phyloP scores from a whole-genome alignment of 2,888 invertebrate species.

The Ecliptopera silaceata region DNA sequence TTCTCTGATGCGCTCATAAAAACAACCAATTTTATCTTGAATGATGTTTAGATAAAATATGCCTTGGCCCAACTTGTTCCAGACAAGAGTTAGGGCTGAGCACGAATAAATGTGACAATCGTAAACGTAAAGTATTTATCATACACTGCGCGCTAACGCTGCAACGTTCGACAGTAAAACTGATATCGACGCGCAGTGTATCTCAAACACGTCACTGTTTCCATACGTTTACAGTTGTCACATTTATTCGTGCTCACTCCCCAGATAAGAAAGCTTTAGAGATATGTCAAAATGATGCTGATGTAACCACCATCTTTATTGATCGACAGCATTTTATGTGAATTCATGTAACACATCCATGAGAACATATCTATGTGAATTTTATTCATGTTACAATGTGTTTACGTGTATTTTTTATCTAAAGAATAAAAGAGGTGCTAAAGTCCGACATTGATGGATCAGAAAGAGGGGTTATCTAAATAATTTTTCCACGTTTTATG shows the following conservation, averaged over 20 bases:
- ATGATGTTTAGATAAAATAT: conserved; percentile 60
- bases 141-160: too few relatives aligned
- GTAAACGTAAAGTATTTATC: too few relatives aligned
- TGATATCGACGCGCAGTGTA: too few relatives aligned
- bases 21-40: conserved; percentile 63
- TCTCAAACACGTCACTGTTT: too few relatives aligned
- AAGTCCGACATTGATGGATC: conserved; percentile 72
- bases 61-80: conserved; percentile 36
- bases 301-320: conserved; percentile 30
- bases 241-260: too few relatives aligned
- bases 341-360: conserved; percentile 3
- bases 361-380: conserved; percentile 14
- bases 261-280: conserved; percentile 31
- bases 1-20: conserved; percentile 64
- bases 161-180: too few relatives aligned
- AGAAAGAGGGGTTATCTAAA: conserved; percentile 58
- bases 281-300: conserved; percentile 29
- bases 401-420: conserved; percentile 22
- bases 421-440: conserved; percentile 38
- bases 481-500: conserved; percentile 74
- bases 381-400: conserved; percentile 18
- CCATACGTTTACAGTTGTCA: too few relatives aligned
- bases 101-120: too few relatives aligned
- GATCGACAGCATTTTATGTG: conserved; percentile 31
- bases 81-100: conserved; percentile 36